Base-by-base conservation (phyloP, 2,888 invertebrate species). In the Chrysodeixis includens region DNA sequence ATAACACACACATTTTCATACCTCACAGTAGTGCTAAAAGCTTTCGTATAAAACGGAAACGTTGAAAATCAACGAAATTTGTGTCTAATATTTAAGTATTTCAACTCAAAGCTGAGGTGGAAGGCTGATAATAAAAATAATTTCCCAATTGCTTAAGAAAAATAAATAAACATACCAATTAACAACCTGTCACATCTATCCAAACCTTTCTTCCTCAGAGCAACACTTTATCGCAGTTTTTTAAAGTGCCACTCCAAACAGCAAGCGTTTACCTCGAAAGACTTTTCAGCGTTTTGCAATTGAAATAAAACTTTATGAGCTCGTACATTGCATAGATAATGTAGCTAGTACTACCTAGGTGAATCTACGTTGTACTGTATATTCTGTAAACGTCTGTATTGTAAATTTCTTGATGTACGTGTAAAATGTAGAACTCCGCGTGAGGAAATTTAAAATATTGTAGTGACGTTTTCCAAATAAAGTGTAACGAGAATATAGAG, bases 261-360 rank as follows among this genome's bases (percentile, higher is more conserved):
- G 78, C 86, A 82, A 88, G 82, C 82, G 83, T 88, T 88, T 84
- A 82, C 81, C 80, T 78, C 20, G 74, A 82, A 85, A 83, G 78
- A 85, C 74, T 83, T 85, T 85, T 79, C 83, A 83, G 79, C 72
- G 80, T 82, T 83, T 85, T 81, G 82, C 81, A 85, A 71, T 76
- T 71, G 75, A 68, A 81, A 82, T 81, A 76, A 76, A 78, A 66
- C 51, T 68, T 66, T 67, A 76, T 71, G 66, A 65, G 65, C 51
- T 57, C 46, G 46, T 49, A 66, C 61, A 57, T 63, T 64, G 54
- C 70, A 62, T 69, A 72, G 61, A 52, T 55, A 65, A 65, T 64
- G 56, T 61, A 40, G 60, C 57, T 62, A n/a, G n/a, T n/a, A n/a
- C n/a, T n/a, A n/a, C n/a, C n/a, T n/a, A 46, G 55, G 53, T n/a